Conservation (phyloP, 2,888 invertebrate genomes). For the Zygaena filipendulae region DNA sequence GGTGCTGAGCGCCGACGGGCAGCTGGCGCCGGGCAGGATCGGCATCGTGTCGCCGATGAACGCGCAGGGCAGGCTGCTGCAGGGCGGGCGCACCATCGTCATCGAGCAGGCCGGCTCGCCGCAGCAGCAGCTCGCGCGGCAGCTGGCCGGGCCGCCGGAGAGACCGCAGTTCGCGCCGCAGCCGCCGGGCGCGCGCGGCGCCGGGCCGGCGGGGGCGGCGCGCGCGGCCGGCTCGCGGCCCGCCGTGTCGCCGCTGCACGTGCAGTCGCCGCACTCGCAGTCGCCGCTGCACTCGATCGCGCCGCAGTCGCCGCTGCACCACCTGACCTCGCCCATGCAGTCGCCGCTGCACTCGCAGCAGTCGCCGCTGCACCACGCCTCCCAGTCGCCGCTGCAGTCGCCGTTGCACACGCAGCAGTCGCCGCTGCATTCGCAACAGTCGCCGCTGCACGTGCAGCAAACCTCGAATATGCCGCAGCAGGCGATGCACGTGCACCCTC, state of each 20-base stretch:
- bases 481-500: constrained; percentile 29
- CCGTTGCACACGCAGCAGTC: constrained; percentile 50
- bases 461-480: constrained; percentile 34
- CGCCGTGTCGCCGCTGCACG: constrained; percentile 50
- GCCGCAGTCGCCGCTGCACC: constrained; percentile 28
- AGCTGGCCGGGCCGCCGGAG: constrained; percentile 38
- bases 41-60: constrained; percentile 48
- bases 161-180: constrained; percentile 45
- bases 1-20: constrained; percentile 40
- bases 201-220: constrained; percentile 27
- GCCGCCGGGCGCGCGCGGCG: constrained; percentile 25
- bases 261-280: constrained; percentile 39
- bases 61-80: constrained; percentile 40
- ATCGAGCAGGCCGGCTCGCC: constrained; percentile 49
- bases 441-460: constrained; percentile 45
- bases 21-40: constrained; percentile 43
- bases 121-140: constrained; percentile 45
- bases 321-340: constrained; percentile 41
- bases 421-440: constrained; percentile 47
- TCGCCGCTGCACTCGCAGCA: constrained; percentile 54
- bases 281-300: constrained; percentile 25
- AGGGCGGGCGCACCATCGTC: constrained; percentile 47
- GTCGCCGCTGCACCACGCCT: constrained; percentile 41
- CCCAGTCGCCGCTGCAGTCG: constrained; percentile 48
- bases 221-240: constrained; percentile 34